Evolutionary conservation across 2,888 invertebrate genomes (phyloP), one percentile per base, ranked within the genome.

Genomic region (Plebejus argus): DNA sequence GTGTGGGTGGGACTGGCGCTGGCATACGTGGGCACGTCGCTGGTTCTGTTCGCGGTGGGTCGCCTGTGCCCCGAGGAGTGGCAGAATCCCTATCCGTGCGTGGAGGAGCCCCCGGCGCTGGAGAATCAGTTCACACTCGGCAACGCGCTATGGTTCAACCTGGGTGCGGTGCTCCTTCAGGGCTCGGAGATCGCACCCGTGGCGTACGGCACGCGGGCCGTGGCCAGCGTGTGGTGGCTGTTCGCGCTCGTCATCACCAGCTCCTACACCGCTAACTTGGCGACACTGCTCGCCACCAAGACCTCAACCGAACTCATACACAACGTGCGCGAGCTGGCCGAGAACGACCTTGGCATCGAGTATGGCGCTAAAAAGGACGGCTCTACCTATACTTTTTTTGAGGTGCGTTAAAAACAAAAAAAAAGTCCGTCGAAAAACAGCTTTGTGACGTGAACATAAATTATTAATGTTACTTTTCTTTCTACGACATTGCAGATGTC

Each of bases 241-340:
- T 98, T 98, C 89, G 97, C 97, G 35, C 93, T 98, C 81, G 98
- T 98, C 85, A 96, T 97, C 94, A 96, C 97, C 35, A 96, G 96
- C 79, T 98, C 98, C 6, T 98, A 98, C 90, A 98, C 98, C 0
- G 98, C 98, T 77, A 98, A 98, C 94, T 94, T 98, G 85, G 98
- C 98, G 70, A 98, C 98, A 77, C 97, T 98, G 88, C 95, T 98
- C 45, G 98, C 98, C 0, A 96, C 97, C 77, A 97, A 98, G 88
- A 95, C 95, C 0, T 89, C 95, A 70, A 94, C 93, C n/a, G 95
- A 95, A 49, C 95, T 96, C 8, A 96, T 97, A 83, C 94, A 96
- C 83, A 96, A 96, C 87, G 98, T 97, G 10, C 96, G 97, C 78
- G 99, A 98, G 84, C 94, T 99, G 72, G 97, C 97, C 0, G 94